phyloP scores from a whole-genome alignment of 2,113 vertebrate species.

The Aptenodytes forsteri region DNA sequence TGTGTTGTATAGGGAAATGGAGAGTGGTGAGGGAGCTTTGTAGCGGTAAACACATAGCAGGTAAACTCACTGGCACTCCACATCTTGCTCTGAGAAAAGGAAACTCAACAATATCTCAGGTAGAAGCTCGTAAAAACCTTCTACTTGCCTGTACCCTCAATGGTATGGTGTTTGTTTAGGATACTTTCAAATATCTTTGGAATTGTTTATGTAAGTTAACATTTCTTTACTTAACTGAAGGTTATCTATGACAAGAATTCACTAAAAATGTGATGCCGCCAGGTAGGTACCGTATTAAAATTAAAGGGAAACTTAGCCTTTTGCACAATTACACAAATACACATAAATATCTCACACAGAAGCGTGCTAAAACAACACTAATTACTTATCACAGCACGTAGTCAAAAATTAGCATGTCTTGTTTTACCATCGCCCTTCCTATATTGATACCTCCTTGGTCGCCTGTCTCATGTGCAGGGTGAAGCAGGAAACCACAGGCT shows the following conservation, averaged over 20 bases:
- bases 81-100: background rate
- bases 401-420: background rate
- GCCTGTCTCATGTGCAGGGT: background rate
- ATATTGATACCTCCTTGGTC: background rate
- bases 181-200: slow-evolving; percentile 33
- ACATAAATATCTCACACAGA: background rate
- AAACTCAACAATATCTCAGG: background rate
- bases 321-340: background rate
- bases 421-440: background rate
- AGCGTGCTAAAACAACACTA: background rate
- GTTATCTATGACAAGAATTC: slow-evolving; percentile 43
- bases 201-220: slow-evolving; percentile 40
- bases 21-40: background rate
- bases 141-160: background rate
- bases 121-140: background rate
- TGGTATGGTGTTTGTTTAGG: slow-evolving; percentile 29
- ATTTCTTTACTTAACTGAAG: slow-evolving; percentile 37
- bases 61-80: background rate
- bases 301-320: background rate
- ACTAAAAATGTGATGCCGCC: background rate
- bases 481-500: background rate
- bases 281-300: background rate
- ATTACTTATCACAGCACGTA: background rate
- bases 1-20: background rate
- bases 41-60: background rate